These are phyloP conservation scores for Drosophila neocordata DNA, from an alignment of 1,140 invertebrate species.

Conservation along the genomic window DNA sequence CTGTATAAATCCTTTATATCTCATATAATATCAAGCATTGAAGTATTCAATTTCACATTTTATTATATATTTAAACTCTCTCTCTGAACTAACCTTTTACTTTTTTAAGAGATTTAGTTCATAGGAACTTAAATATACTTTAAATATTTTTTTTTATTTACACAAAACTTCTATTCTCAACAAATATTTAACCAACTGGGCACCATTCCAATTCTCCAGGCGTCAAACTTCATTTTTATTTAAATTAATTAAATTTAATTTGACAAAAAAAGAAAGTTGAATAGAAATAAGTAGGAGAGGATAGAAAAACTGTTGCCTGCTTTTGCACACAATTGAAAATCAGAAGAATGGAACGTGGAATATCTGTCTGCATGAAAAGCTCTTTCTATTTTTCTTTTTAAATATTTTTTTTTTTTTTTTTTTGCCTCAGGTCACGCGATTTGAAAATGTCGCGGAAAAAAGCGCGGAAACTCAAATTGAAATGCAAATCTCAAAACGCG, in stretches of 20 bases:
- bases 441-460: constrained; percentile 52
- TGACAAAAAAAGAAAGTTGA: constrained; percentile 16
- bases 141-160: too few species aligned
- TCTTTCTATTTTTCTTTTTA: not conserved
- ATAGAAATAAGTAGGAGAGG: not conserved
- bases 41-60: too few species aligned
- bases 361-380: constrained; percentile 14
- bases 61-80: too few species aligned
- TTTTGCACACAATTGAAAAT: constrained; percentile 48
- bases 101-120: too few species aligned
- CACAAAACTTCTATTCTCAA: too few species aligned
- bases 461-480: constrained; percentile 58
- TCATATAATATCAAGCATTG: too few species aligned
- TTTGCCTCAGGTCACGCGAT: constrained; percentile 51
- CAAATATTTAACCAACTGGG: constrained; percentile 4
- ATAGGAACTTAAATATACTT: too few species aligned
- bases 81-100: too few species aligned
- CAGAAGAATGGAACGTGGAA: constrained; percentile 19
- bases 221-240: constrained; percentile 35
- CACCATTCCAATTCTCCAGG: constrained; percentile 10
- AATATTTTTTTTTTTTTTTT: constrained; percentile 20
- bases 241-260: constrained; percentile 44
- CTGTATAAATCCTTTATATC: too few species aligned
- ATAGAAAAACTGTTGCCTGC: constrained; percentile 45
- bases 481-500: constrained; percentile 69